Conservation (phyloP, 2,797 vertebrate species). For the Salarias fasciatus region DNA sequence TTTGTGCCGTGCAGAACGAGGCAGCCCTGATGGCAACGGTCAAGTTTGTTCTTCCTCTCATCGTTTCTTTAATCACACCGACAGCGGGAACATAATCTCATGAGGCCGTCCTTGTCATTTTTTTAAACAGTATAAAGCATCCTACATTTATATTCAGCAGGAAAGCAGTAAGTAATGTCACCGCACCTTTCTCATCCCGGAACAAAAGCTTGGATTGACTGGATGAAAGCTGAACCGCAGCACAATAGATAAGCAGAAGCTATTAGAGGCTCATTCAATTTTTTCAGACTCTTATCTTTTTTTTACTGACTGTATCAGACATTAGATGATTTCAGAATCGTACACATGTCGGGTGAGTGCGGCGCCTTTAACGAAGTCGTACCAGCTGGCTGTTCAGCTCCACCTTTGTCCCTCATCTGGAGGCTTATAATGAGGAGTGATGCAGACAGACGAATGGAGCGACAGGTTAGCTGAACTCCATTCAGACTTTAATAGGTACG, state of each 20-base stretch:
- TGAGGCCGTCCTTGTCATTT: background rate
- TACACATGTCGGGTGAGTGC: too few relatives aligned
- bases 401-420: too few relatives aligned
- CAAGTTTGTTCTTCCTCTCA: background rate
- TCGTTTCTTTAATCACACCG: conserved; percentile 1
- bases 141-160: background rate
- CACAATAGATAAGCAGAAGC: background rate
- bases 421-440: too few relatives aligned
- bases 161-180: background rate
- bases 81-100: background rate
- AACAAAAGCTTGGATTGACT: background rate
- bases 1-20: background rate
- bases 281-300: too few relatives aligned
- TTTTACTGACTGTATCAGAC: too few relatives aligned
- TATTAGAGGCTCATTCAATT: too few relatives aligned
- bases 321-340: too few relatives aligned
- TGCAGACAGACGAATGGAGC: too few relatives aligned
- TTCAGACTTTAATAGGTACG: too few relatives aligned
- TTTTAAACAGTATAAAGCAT: conserved; percentile 1
- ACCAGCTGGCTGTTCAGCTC: too few relatives aligned
- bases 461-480: too few relatives aligned
- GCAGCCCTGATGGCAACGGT: background rate
- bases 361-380: too few relatives aligned
- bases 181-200: background rate
- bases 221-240: background rate